phyloP scores from a whole-genome alignment of 2,888 invertebrate species.

The Lottia scabra region DNA sequence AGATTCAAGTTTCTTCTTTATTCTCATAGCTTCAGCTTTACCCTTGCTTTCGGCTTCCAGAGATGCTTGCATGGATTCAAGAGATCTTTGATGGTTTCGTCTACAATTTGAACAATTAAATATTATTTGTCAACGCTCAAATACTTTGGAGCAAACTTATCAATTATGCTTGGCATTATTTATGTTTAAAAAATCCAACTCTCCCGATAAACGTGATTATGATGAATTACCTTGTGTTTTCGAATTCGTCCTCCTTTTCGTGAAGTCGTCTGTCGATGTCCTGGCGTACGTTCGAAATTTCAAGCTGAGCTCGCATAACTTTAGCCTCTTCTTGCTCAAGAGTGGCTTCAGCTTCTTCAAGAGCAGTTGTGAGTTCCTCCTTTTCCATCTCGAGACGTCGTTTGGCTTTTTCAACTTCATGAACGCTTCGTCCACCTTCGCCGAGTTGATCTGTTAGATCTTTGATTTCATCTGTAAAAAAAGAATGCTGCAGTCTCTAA shows the following conservation, averaged over 20 bases:
- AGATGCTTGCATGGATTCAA: constrained; percentile 99
- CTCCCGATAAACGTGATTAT: no score
- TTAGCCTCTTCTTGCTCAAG: constrained; percentile 99
- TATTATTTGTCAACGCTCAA: not conserved
- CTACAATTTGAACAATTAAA: constrained; percentile 70
- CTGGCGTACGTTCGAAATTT: constrained; percentile 97
- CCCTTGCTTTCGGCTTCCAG: constrained; percentile 99
- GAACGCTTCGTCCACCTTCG: constrained; percentile 99
- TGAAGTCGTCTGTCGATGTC: constrained; percentile 99
- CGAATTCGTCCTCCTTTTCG: constrained; percentile 99
- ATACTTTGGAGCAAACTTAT: not conserved
- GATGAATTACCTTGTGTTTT: constrained; percentile 83
- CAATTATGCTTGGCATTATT: no score
- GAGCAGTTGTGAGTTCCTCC: constrained; percentile 98
- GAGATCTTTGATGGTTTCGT: constrained; percentile 98
- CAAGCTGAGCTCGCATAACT: constrained; percentile 88
- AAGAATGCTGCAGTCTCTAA: no score
- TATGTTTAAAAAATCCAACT: no score
- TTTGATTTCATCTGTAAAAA: constrained; percentile 89
- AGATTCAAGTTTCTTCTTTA: constrained; percentile 99
- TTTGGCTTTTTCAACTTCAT: constrained; percentile 98
- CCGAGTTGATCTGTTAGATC: constrained; percentile 99
- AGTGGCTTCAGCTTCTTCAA: constrained; percentile 98
- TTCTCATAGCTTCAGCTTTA: constrained; percentile 98
- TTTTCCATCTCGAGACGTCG: constrained; percentile 99